These are phyloP conservation scores for Zootermopsis nevadensis DNA, from an alignment of 2,888 invertebrate species.

Conservation along the genomic window DNA sequence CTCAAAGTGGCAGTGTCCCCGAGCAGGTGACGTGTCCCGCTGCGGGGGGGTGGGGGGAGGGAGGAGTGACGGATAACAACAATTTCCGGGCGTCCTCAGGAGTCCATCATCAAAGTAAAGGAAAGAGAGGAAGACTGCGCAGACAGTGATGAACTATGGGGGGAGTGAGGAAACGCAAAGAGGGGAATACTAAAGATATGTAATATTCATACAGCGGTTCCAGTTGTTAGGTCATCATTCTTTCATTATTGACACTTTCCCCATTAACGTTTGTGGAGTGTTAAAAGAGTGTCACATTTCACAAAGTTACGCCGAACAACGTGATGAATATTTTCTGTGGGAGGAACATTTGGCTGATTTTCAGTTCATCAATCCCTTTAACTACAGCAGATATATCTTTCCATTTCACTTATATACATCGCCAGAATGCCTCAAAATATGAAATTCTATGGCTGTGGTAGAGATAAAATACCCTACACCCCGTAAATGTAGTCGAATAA, in stretches of 20 bases:
- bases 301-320: no score
- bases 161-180: background rate
- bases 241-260: constrained; percentile 20
- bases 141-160: constrained; percentile 38
- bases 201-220: constrained; percentile 13
- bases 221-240: constrained; percentile 7
- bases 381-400: no score
- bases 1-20: constrained; percentile 28
- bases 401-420: no score
- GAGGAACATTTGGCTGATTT: no score
- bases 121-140: background rate
- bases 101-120: constrained; percentile 34
- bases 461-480: background rate
- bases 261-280: background rate
- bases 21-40: constrained; percentile 15
- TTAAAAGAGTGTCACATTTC: no score
- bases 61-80: constrained; percentile 39
- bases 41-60: background rate
- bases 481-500: background rate
- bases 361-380: no score
- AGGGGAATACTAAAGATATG: constrained; percentile 20
- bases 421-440: no score
- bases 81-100: constrained; percentile 42
- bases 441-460: background rate
- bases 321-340: no score